Evolutionary conservation across 2,797 vertebrate genomes (phyloP).

Genomic region (Falco naumanni): DNA sequence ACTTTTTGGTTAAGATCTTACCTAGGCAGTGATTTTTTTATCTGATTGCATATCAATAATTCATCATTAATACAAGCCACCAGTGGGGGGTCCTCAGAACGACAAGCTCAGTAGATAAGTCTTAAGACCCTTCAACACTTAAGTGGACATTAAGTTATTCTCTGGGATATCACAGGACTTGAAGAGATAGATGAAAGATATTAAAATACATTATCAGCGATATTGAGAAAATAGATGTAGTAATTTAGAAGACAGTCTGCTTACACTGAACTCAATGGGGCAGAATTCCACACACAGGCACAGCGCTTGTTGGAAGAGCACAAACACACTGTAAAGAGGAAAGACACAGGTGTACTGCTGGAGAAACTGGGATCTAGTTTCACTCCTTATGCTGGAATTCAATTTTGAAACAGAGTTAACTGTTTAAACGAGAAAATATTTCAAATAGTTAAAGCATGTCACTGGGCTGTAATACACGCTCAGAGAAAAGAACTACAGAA

Average conservation of each 20-base stretch:
- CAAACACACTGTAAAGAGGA: too few relatives aligned
- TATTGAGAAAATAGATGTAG: neutral
- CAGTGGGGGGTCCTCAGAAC: neutral
- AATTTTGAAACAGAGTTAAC: neutral
- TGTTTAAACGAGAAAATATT: neutral
- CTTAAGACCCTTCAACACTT: neutral
- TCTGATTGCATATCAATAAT: neutral
- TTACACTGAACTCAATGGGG: too few relatives aligned
- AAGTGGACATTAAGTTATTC: neutral
- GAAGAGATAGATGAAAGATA: too few relatives aligned
- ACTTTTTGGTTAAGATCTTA: neutral
- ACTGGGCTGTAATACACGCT: fast-evolving
- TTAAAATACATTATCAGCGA: neutral
- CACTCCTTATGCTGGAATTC: neutral
- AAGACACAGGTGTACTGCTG: neutral
- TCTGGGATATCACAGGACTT: neutral
- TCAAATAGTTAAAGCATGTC: neutral
- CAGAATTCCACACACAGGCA: neutral
- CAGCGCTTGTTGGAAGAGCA: too few relatives aligned
- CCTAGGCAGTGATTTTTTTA: neutral
- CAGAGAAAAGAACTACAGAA: neutral
- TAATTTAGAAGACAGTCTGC: neutral
- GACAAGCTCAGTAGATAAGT: neutral
- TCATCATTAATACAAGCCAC: neutral
- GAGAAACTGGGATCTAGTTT: neutral